A percentile compares a stretch with the other conserved stretches of the same genome.
phyloP scores from a whole-genome alignment of 2,113 vertebrate genomes.

The Gallinago undulata region DNA sequence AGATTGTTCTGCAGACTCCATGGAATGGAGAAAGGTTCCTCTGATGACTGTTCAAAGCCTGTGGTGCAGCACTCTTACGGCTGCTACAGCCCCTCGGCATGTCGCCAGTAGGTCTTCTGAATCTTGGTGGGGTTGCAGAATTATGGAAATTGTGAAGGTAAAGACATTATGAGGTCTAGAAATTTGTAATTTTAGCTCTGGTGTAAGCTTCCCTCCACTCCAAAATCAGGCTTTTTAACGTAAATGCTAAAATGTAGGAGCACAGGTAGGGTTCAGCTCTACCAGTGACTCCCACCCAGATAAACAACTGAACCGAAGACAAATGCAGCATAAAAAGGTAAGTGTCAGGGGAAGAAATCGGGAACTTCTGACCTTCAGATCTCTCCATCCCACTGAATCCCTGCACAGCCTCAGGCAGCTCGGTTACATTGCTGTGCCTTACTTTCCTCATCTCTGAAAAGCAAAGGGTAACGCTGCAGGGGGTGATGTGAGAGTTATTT shows the following conservation, averaged over 20 bases:
- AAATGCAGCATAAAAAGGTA: not conserved
- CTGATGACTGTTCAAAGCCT: not conserved
- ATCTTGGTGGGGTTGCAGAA: not conserved
- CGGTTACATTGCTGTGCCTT: not conserved
- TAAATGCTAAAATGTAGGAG: not conserved
- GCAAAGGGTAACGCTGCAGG: not conserved
- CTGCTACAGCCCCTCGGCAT: not conserved
- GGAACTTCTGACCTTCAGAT: not conserved
- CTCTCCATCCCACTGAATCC: not conserved
- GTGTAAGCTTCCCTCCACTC: not conserved
- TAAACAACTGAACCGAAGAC: not conserved
- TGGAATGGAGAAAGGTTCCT: not conserved
- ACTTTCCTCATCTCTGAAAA: not conserved
- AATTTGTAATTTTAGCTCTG: not conserved
- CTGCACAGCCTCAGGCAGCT: accelerated
- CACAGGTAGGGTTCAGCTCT: not conserved
- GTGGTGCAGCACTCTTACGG: not conserved
- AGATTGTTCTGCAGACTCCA: not conserved
- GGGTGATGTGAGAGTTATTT: not conserved
- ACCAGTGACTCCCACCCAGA: not conserved
- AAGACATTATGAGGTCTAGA: not conserved
- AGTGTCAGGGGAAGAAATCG: not conserved
- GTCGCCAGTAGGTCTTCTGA: not conserved
- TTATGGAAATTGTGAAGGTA: not conserved
- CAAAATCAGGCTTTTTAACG: not conserved